Base-by-base conservation (phyloP, 2,797 vertebrate genomes). In the Myiotriccus ornatus region DNA sequence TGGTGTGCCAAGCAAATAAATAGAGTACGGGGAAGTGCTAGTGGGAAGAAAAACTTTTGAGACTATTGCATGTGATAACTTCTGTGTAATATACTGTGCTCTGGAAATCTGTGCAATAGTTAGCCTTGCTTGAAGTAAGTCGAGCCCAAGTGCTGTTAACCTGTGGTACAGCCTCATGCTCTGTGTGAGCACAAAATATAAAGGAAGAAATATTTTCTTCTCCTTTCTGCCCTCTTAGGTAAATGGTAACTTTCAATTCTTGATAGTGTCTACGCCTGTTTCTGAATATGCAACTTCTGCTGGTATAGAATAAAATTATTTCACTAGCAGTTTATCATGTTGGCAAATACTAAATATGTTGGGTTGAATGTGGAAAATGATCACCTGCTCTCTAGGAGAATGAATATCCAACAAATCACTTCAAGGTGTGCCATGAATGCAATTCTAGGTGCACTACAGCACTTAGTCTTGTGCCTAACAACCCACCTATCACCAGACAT, bases 391-490 rank as follows among this genome's bases (percentile, higher is more conserved):
- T 95, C 63, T 47, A 70, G 83, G 74, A 95, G 68, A 84, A 79
- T 87, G 79, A 94, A 53, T 93, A 92, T 62, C 59, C 35, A 94
- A 89, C 74, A 94, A 94, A 94, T 92, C 69, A 87, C 49, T 90
- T 91, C 49, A 65, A 73, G 41, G 60, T 90, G 67, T 84, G 62
- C 74, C 70, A 56, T 80, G 94, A 94, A 92, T 65, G 87, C 73
- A 91, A 34, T 85, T 91, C 63, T 80, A 55, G 67, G 62, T 82
- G 56, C 69, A 63, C 47, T 92, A 49, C 24, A 49, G 84, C 78
- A 74, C 71, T 95, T 89, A 78, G 70, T 70, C 77, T 83, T 94
- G 37, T 83, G 70, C 37, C 77, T 80, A 89, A 92, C 74, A 95
- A 88, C 27, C 27, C 37, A 55, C 80, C 63, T 69, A 78, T 85